Evolutionary conservation across 2,113 vertebrate genomes (phyloP).

Genomic region (Hyaena hyaena): DNA sequence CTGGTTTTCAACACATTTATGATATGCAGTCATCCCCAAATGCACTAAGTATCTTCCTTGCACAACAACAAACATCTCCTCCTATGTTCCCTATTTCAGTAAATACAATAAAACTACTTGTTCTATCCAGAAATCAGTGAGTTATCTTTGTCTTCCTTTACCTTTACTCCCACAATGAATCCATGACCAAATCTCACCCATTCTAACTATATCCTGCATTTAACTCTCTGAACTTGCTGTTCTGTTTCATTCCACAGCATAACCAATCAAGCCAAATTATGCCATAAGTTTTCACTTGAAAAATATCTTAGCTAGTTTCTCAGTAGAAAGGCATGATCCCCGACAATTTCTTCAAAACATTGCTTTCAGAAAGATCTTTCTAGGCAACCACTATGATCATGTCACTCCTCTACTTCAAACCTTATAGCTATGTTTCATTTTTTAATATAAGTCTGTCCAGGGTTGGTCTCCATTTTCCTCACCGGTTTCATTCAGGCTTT

Average conservation of each 20-base stretch:
- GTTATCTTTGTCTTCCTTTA: background rate
- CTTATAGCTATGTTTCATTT: background rate
- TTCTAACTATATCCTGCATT: background rate
- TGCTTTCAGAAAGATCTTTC: background rate
- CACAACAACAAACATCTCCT: background rate
- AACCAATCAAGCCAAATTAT: background rate
- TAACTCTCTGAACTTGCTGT: background rate
- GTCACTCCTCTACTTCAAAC: background rate
- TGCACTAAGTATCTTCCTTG: background rate
- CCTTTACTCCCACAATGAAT: background rate
- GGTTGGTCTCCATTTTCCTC: background rate
- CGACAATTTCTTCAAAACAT: constrained; percentile 14
- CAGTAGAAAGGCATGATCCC: background rate
- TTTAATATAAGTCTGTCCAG: background rate
- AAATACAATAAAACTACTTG: background rate
- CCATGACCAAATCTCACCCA: background rate
- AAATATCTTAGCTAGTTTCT: background rate
- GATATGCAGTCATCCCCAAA: background rate
- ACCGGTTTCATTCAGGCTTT: background rate
- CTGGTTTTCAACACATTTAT: background rate
- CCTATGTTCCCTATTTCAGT: background rate
- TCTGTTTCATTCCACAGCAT: background rate
- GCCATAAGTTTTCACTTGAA: background rate
- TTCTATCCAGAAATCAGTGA: background rate
- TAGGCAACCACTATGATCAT: background rate